phyloP scores from a whole-genome alignment of 2,113 vertebrate species.

The Cercopithecus mona region DNA sequence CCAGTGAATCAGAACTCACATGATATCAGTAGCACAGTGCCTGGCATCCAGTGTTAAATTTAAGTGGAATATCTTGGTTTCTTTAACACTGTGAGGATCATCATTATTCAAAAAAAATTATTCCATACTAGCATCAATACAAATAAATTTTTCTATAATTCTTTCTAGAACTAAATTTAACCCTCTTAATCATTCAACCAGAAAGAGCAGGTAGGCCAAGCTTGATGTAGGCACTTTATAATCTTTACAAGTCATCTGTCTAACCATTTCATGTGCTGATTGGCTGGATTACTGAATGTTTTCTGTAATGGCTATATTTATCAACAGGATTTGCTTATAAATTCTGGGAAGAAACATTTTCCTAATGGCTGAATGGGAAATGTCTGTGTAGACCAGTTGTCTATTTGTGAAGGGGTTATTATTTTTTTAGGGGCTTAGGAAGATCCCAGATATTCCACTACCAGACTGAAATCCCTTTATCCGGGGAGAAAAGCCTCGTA shows the following conservation, averaged over 20 bases:
- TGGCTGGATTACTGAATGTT: not conserved
- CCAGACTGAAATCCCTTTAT: not conserved
- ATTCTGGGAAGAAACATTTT: not conserved
- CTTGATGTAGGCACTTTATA: not conserved
- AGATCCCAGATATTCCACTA: not conserved
- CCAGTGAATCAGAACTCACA: not conserved
- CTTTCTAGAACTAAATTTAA: not conserved
- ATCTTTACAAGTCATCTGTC: not conserved
- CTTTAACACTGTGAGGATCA: not conserved
- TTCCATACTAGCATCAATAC: not conserved
- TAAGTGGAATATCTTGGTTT: not conserved
- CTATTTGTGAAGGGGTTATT: not conserved
- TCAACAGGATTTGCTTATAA: not conserved
- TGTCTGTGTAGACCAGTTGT: not conserved
- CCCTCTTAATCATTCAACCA: slow-evolving; percentile 10
- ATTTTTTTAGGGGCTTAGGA: not conserved
- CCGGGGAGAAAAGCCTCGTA: not conserved
- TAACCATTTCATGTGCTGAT: not conserved
- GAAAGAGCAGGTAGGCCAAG: not conserved
- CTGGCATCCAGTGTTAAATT: not conserved
- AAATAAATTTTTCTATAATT: slow-evolving; percentile 1
- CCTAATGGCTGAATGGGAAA: not conserved
- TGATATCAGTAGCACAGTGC: not conserved
- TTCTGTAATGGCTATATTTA: not conserved
- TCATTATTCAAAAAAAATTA: not conserved